Evolutionary conservation across 30 jellyfish, hydroid and myxozoan species (phyloP).

Genomic region (Aurelia aurita): DNA sequence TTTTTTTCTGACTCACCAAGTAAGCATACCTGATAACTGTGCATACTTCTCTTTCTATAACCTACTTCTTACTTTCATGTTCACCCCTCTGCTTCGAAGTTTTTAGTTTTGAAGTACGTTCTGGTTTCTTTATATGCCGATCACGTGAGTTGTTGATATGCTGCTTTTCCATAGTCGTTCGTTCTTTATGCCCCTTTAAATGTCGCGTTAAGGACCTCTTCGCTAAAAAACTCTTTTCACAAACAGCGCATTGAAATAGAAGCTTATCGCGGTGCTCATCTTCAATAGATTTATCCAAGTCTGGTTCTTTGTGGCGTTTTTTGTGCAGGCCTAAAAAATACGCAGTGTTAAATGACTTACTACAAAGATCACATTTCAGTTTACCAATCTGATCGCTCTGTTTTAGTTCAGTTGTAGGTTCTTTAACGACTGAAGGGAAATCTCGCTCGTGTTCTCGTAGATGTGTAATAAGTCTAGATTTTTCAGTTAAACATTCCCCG

Average conservation of each 20-base stretch:
- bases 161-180: neutral
- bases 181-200: neutral
- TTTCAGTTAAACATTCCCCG: too few relatives aligned
- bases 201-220: neutral
- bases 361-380: conserved; percentile 34
- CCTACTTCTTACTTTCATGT: too few relatives aligned
- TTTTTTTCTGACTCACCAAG: too few relatives aligned
- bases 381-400: neutral
- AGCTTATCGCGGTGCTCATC: neutral
- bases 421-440: neutral
- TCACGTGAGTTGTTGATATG: too few relatives aligned
- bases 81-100: too few relatives aligned
- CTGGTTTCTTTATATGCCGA: too few relatives aligned
- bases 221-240: neutral
- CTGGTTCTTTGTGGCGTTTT: conserved; percentile 18
- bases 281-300: neutral
- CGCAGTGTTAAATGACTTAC: conserved; percentile 38
- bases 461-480: too few relatives aligned
- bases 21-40: too few relatives aligned
- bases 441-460: neutral
- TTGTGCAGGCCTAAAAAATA: conserved; percentile 41
- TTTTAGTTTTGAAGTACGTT: too few relatives aligned
- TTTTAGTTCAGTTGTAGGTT: neutral
- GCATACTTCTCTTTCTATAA: too few relatives aligned
- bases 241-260: neutral